phyloP scores from a whole-genome alignment of 1,140 invertebrate genomes.

The Rhagoletis pomonella region DNA sequence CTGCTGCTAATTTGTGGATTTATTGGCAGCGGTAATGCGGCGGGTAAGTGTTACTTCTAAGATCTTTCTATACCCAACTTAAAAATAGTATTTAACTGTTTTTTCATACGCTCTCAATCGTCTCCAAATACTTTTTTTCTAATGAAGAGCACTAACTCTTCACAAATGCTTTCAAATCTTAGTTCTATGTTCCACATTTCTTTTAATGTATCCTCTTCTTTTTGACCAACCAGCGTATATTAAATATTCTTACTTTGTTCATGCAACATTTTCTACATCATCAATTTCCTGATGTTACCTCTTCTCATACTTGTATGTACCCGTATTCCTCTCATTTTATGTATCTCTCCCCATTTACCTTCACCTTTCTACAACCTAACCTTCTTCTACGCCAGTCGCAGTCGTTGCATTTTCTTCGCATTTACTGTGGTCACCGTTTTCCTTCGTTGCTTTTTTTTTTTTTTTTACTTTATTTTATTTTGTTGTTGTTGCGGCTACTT shows the following conservation, averaged over 20 bases:
- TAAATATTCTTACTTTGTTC: background rate
- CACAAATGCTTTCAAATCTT: too few relatives aligned
- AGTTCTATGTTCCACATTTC: too few relatives aligned
- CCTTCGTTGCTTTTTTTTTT: background rate
- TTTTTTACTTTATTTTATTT: background rate
- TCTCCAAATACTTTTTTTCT: too few relatives aligned
- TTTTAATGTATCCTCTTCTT: background rate
- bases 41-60: background rate
- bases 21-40: slow-evolving; percentile 34
- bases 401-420: slow-evolving; percentile 13
- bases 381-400: background rate
- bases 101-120: too few relatives aligned
- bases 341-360: background rate
- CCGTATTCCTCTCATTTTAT: background rate
- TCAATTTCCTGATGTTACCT: background rate
- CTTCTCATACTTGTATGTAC: background rate
- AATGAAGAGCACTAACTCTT: too few relatives aligned
- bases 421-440: slow-evolving; percentile 39
- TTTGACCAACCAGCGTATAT: background rate
- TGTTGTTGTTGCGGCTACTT: background rate
- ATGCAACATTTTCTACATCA: background rate
- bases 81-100: background rate
- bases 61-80: background rate
- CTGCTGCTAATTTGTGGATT: slow-evolving; percentile 35
- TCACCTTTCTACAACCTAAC: slow-evolving; percentile 19